phyloP scores from a whole-genome alignment of 2,113 vertebrate genomes.

The Austrofundulus limnaeus region DNA sequence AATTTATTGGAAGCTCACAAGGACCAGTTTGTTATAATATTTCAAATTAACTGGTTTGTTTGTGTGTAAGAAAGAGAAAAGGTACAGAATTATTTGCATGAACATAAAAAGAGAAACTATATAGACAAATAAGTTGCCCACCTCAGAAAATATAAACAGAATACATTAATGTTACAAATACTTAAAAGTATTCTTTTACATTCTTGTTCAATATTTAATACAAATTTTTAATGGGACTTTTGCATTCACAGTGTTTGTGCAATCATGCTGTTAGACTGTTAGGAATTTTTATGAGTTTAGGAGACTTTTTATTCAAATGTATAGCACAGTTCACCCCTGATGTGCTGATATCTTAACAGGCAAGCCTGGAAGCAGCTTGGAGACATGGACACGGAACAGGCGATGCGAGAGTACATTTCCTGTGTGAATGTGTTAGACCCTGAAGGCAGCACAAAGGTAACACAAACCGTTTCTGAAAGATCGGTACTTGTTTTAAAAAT shows the following conservation, averaged over 20 bases:
- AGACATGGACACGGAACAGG: slow-evolving; percentile 87
- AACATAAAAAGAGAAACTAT: background rate
- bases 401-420: slow-evolving; percentile 94
- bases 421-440: slow-evolving; percentile 89
- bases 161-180: background rate
- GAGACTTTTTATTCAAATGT: background rate
- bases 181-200: background rate
- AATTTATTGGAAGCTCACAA: no score
- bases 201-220: background rate
- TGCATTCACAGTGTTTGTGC: fast-evolving
- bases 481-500: background rate
- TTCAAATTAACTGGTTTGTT: background rate
- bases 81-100: background rate
- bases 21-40: no score
- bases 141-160: no score
- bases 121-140: no score
- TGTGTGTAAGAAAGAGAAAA: background rate
- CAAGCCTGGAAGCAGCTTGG: slow-evolving; percentile 95
- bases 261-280: background rate
- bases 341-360: slow-evolving; percentile 75
- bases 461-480: background rate
- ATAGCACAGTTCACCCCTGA: background rate
- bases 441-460: slow-evolving; percentile 88
- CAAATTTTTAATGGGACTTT: background rate
- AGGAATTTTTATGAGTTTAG: background rate